Base-by-base conservation (phyloP, 2,797 vertebrate species). In the Squalus acanthias region DNA sequence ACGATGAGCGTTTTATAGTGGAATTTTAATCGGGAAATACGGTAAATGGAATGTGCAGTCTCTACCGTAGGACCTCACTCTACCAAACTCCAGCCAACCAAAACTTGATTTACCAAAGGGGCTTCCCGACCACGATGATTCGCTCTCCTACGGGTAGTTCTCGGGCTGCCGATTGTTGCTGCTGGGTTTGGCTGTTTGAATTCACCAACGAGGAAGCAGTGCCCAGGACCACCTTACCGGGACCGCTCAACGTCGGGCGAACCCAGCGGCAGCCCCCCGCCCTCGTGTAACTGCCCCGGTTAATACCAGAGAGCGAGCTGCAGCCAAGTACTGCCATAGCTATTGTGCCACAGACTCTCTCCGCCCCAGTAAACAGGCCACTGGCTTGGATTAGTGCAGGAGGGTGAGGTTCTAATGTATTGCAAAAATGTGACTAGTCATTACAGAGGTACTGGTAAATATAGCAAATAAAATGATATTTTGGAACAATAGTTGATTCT, bases 391-490 rank as follows among this genome's bases (percentile, higher is more conserved):
- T 92, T 93, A 67, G 91, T 39, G 17, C 63, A 67, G 17, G 91
- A 46, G n/a, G 8, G 91, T 46, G 65, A 93, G 91, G 65, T 93
- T 69, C 39, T 3, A 67, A 93, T 69, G 20, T 69, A 93, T 46
- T 67, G 10, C 39, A 69, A 93, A 39, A 93, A 29, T 33, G 57
- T 93, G 63, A 46, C 39, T 39, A 39, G 65, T 69, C 60, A 63
- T 29, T 63, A 91, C 88, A 91, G 2, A 26, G n/a, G 91, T 39
- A 26, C 33, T 93, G n/a, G 0, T 93, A 93, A 93, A 69, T 24
- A 69, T 69, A 39, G 63, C n/a, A 93, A 93, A 93, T 93, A 33
- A 93, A 93, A 93, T 76, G 70, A 95, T 74, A 95, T 95, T 95
- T 95, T 95, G 70, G 46, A 95, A 33, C 2, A 22, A 95, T 95